Percentiles rank a stretch among this genome's conserved stretches.
Evolutionary conservation across 2,113 vertebrate species (phyloP).

Genomic region (Plestiodon gilberti): DNA sequence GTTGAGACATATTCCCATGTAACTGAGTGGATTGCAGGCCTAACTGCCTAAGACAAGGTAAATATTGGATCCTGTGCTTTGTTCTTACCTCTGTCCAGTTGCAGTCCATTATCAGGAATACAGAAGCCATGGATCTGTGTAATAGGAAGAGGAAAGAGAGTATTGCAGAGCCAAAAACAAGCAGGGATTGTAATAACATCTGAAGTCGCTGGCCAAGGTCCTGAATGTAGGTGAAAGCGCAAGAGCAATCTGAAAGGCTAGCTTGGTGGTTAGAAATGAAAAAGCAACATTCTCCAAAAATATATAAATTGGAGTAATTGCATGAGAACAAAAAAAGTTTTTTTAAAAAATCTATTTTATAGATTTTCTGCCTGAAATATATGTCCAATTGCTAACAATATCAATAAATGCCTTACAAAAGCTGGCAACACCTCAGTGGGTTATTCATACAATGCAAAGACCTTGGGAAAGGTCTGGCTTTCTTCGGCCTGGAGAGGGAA

Average conservation of each 20-base stretch:
- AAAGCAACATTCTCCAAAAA: neutral
- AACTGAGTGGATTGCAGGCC: too few species aligned
- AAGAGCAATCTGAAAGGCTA: neutral
- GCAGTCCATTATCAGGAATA: neutral
- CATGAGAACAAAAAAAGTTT: fast-evolving
- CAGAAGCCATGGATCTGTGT: conserved; percentile 1
- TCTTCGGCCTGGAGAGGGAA: neutral
- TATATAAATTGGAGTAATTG: neutral
- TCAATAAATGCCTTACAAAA: neutral
- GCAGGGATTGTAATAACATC: neutral
- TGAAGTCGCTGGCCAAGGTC: neutral
- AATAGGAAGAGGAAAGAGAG: neutral
- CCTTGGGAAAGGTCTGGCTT: neutral
- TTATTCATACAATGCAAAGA: neutral
- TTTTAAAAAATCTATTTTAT: neutral
- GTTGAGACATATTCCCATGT: neutral
- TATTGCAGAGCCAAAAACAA: neutral
- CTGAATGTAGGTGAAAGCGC: neutral
- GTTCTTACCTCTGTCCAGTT: neutral
- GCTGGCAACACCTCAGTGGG: neutral
- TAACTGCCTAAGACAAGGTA: neutral
- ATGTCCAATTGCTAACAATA: neutral
- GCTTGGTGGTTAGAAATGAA: neutral
- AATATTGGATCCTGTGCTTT: neutral
- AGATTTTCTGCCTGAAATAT: fast-evolving